Conservation (phyloP, 2,797 vertebrate species). For the Bradypodion pumilum region DNA sequence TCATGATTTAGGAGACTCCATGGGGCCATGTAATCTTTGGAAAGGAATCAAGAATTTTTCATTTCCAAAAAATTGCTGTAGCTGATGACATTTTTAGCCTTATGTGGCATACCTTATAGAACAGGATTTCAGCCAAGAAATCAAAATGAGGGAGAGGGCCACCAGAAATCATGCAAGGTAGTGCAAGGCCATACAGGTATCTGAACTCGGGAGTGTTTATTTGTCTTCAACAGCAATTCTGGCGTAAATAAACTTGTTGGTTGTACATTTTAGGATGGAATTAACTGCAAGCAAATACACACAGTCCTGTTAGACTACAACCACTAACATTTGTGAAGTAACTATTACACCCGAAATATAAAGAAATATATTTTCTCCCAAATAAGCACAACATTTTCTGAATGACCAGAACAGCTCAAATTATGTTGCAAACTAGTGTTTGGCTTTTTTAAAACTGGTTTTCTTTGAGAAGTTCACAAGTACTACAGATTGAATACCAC, state of each 20-base stretch:
- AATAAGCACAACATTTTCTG: neutral
- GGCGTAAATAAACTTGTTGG: neutral
- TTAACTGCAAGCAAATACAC: slow-evolving; percentile 2
- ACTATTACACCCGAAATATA: neutral
- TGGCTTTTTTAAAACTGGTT: neutral
- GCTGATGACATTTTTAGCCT: too few species aligned
- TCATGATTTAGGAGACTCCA: too few species aligned
- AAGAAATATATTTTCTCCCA: neutral
- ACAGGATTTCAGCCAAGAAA: neutral
- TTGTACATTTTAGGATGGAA: neutral
- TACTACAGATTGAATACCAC: neutral
- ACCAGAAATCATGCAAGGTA: neutral
- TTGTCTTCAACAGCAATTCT: neutral
- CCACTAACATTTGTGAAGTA: neutral
- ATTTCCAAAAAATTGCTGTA: too few species aligned
- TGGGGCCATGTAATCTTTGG: too few species aligned
- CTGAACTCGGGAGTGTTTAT: neutral
- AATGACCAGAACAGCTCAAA: neutral
- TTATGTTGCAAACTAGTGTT: neutral
- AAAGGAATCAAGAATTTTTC: too few species aligned
- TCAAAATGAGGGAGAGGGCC: neutral
- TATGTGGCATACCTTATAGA: neutral
- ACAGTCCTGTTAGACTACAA: slow-evolving; percentile 5
- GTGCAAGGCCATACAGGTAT: neutral
- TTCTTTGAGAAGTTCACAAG: neutral